Evolutionary conservation across 2,113 vertebrate species (phyloP), one percentile per base, ranked within the genome.

Genomic region (Suricata suricatta): DNA sequence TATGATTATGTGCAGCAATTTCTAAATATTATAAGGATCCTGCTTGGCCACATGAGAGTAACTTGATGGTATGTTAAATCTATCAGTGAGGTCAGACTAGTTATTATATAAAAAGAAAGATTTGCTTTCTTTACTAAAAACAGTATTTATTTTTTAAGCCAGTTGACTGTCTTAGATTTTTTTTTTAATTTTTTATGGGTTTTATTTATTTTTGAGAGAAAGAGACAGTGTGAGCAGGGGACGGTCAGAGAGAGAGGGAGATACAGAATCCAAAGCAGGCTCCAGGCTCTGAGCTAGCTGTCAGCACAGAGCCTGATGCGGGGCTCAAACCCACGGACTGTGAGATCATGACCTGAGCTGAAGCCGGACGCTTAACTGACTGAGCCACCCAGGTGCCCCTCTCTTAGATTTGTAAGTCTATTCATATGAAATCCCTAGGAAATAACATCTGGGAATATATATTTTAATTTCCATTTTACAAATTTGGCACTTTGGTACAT

Each of bases 381-480:
- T n/a, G n/a, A n/a, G n/a, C n/a, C n/a, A n/a, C n/a, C n/a, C n/a
- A n/a, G n/a, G n/a, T n/a, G n/a, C n/a, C n/a, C n/a, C n/a, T 93
- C 54, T 47, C 31, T 76, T 95, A 33, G 12, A 60, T 87, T 94
- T 97, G 81, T 35, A 35, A 88, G 54, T 93, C 25, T 96, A 68
- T 79, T 79, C 44, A 71, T 12, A 74, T 95, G 11, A 83, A 89
- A 54, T 86, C 35, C 92, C 12, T 82, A 64, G 60, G 19, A 93
- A 85, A 85, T 85, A 91, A 93, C 76, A 94, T 72, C 54, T 93
- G 25, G 4, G 14, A 21, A 41, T 81, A 83, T 60, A 52, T 79
- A 69, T 74, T 88, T 92, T 41, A 57, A 77, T 44, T 12, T 87
- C 52, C 14, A 71, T 47, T 90, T 95, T 85, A 17, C 7, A 76